Evolutionary conservation across 2,113 vertebrate species (phyloP), one percentile per base, ranked within the genome.

Genomic region (Macheiramphus alcinus): DNA sequence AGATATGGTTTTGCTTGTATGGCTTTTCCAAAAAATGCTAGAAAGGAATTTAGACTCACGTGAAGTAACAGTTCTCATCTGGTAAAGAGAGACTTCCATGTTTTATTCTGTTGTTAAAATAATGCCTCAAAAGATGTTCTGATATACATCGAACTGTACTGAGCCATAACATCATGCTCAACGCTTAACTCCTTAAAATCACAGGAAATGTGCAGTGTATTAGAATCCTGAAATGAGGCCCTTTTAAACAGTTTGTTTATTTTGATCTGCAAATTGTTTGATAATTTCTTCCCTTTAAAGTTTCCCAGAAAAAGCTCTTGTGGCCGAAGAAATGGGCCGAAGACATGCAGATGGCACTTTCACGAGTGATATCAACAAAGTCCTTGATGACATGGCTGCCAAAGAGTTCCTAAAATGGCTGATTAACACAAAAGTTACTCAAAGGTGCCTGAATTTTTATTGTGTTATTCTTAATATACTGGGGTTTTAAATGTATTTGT

Each of bases 391-490:
- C 93, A 98, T 99, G 94, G 99, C 99, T 45, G 98, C 99, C 74
- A 99, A 99, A 95, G 99, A 99, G 90, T 99, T 99, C 96, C 98
- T 99, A 97, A 99, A 99, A 75, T 99, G 99, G 99, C 97, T 99
- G 97, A 99, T 99, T 98, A 98, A 98, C 93, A 99, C 98, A 71
- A 99, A 99, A 97, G 98, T 99, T 50, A 99, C 98, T 80, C 97
- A 98, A 96, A 98, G 98, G 98, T 98, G 90, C 97, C 19, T 82
- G n/a, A 27, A 87, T 96, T 96, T 97, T 90, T 62, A 65, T 59
- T 68, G 40, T 73, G 31, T 53, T 91, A 16, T 63, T 80, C 66
- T 87, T 92, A 75, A 45, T 40, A 48, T 68, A 76, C 17, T 32
- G 29, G 17, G 11, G 8, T 6, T 72, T 94, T 48, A 79, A 78